phyloP scores from a whole-genome alignment of 1,140 invertebrate genomes.

The Calosoma granatense region DNA sequence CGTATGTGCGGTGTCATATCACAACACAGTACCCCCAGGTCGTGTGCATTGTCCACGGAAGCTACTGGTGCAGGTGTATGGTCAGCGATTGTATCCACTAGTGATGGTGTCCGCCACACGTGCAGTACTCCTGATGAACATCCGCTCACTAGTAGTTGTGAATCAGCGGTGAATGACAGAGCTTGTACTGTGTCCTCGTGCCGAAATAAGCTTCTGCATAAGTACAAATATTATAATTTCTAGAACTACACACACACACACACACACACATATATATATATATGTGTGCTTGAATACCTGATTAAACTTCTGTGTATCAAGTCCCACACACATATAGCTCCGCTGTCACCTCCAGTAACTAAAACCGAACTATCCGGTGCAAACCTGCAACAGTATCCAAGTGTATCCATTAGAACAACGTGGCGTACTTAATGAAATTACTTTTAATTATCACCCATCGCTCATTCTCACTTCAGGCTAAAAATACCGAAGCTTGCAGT shows the following conservation, averaged over 20 bases:
- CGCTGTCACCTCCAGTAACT: conserved; percentile 63
- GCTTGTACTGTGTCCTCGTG: conserved; percentile 58
- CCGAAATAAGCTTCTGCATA: conserved; percentile 46
- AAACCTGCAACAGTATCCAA: conserved; percentile 43
- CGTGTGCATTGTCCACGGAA: conserved; percentile 55
- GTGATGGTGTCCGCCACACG: conserved; percentile 47
- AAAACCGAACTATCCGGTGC: conserved; percentile 53
- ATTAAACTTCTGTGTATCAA: conserved; percentile 48
- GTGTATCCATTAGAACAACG: too few relatives aligned
- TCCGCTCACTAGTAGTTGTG: conserved; percentile 51
- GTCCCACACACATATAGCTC: conserved; percentile 64
- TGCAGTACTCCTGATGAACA: conserved; percentile 55
- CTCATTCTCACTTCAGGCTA: too few relatives aligned
- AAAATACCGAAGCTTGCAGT: too few relatives aligned
- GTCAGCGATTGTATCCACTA: conserved; percentile 35
- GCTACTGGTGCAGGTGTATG: conserved; percentile 29
- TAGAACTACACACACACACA: neutral
- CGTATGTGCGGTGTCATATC: conserved; percentile 44
- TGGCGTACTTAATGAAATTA: too few relatives aligned
- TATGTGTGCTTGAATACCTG: conserved; percentile 34
- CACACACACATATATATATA: neutral
- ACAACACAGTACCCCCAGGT: conserved; percentile 58
- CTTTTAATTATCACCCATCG: too few relatives aligned
- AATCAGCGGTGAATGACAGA: conserved; percentile 54
- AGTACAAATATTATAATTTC: conserved; percentile 14